A percentile compares a stretch with the other conserved stretches of the same genome.
Conservation (phyloP, 2,888 invertebrate genomes). For the Biston betularia region DNA sequence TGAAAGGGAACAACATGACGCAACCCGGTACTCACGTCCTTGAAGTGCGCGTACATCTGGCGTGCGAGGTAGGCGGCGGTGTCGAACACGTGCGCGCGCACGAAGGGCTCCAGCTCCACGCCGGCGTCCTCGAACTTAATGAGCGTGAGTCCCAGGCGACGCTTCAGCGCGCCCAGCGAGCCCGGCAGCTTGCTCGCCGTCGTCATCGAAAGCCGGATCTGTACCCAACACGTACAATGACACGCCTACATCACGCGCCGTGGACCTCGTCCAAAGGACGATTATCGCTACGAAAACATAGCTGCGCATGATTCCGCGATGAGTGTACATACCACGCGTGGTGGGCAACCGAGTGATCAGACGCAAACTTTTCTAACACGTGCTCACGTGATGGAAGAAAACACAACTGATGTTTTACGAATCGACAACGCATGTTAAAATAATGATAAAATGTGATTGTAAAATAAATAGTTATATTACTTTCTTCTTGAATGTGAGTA, state of each 20-base stretch:
- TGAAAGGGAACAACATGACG: too few relatives aligned
- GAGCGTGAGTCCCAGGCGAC: slow-evolving; percentile 93
- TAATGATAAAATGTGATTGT: too few relatives aligned
- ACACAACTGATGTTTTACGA: neutral
- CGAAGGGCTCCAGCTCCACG: slow-evolving; percentile 96
- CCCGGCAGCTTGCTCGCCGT: slow-evolving; percentile 92
- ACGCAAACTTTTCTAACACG: too few relatives aligned
- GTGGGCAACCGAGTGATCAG: too few relatives aligned
- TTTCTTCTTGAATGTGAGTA: too few relatives aligned
- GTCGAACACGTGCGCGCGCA: slow-evolving; percentile 95
- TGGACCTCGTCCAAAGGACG: neutral
- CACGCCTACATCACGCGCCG: neutral
- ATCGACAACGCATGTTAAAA: neutral
- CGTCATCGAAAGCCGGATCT: slow-evolving; percentile 95
- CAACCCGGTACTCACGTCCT: slow-evolving; percentile 88
- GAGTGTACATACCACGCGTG: too few relatives aligned
- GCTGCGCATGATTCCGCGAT: neutral
- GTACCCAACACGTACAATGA: slow-evolving; percentile 27
- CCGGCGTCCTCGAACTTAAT: slow-evolving; percentile 98
- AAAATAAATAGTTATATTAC: too few relatives aligned
- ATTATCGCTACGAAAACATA: neutral
- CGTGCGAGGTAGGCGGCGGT: slow-evolving; percentile 93
- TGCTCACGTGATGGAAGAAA: neutral
- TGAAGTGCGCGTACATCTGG: slow-evolving; percentile 94
- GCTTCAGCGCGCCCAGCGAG: slow-evolving; percentile 93